phyloP scores from a whole-genome alignment of 2,888 invertebrate species.

The Eupeodes luniger region DNA sequence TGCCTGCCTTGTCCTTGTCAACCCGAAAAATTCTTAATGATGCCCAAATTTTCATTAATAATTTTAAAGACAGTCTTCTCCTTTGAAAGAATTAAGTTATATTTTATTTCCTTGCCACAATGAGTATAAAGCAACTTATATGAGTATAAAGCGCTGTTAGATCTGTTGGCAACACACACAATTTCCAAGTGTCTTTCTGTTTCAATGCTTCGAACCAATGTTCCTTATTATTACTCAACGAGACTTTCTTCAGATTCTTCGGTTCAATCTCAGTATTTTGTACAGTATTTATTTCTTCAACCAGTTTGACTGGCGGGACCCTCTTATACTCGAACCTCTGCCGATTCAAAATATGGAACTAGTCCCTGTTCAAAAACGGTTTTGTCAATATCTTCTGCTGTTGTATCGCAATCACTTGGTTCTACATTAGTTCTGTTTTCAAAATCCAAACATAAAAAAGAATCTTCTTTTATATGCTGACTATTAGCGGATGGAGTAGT shows the following conservation, averaged over 20 bases:
- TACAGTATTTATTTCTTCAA: conserved; percentile 6
- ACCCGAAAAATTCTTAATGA: neutral
- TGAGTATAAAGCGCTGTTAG: too few relatives aligned
- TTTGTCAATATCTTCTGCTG: too few relatives aligned
- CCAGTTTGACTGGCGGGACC: conserved; percentile 17
- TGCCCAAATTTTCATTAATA: neutral
- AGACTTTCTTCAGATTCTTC: neutral
- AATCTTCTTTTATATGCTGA: too few relatives aligned
- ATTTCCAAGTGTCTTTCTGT: conserved; percentile 19
- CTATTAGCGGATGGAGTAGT: too few relatives aligned
- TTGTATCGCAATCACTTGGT: too few relatives aligned
- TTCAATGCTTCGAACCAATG: conserved; percentile 11
- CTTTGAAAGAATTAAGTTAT: neutral
- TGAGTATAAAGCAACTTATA: too few relatives aligned
- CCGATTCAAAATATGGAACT: too few relatives aligned
- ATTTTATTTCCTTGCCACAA: neutral
- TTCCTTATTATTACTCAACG: neutral
- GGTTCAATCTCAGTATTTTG: too few relatives aligned
- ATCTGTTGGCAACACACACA: conserved; percentile 46
- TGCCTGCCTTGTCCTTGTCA: neutral
- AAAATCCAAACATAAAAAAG: neutral
- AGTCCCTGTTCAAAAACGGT: too few relatives aligned
- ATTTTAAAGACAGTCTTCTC: too few relatives aligned
- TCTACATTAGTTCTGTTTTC: too few relatives aligned
- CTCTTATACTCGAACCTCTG: neutral